phyloP scores from a whole-genome alignment of 2,888 invertebrate species.

The Anaspis maculata region DNA sequence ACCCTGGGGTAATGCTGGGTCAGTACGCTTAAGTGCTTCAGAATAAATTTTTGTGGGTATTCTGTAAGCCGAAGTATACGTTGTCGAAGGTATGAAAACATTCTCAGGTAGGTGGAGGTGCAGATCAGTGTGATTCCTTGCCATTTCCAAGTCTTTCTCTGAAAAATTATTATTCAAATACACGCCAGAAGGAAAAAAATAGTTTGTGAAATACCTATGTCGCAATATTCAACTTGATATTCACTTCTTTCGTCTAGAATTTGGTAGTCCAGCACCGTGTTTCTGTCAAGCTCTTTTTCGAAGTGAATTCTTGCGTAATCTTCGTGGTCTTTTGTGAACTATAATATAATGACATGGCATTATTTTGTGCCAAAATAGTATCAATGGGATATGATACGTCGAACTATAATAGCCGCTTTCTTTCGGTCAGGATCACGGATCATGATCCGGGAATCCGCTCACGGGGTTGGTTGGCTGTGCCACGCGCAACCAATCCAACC shows the following conservation, averaged over 20 bases:
- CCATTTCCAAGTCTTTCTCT: conserved; percentile 5
- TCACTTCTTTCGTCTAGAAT: conserved; percentile 18
- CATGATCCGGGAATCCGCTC: too few species aligned
- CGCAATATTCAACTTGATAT: conserved; percentile 26
- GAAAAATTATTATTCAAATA: too few species aligned
- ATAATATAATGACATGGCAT: conserved; percentile 1
- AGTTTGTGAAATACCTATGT: conserved; percentile 17
- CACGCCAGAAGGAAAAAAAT: not conserved
- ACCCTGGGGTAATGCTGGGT: conserved; percentile 10
- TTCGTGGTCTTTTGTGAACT: conserved; percentile 19
- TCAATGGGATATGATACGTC: too few species aligned
- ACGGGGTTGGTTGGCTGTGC: too few species aligned
- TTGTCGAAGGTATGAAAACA: conserved; percentile 21
- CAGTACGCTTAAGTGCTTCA: not conserved
- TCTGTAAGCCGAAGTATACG: conserved; percentile 20
- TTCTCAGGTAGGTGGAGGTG: conserved; percentile 17
- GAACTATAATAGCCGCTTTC: too few species aligned
- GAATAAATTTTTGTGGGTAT: conserved; percentile 18
- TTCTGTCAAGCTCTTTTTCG: conserved; percentile 18
- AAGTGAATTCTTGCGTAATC: conserved; percentile 20
- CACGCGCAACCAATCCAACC: too few species aligned
- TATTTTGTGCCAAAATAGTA: too few species aligned
- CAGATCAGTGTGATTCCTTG: too few species aligned
- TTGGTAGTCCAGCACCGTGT: conserved; percentile 15
- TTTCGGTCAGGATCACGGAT: too few species aligned